These are phyloP conservation scores for Aspiorhynchus laticeps DNA, from an alignment of 2,113 vertebrate species.

Conservation along the genomic window DNA sequence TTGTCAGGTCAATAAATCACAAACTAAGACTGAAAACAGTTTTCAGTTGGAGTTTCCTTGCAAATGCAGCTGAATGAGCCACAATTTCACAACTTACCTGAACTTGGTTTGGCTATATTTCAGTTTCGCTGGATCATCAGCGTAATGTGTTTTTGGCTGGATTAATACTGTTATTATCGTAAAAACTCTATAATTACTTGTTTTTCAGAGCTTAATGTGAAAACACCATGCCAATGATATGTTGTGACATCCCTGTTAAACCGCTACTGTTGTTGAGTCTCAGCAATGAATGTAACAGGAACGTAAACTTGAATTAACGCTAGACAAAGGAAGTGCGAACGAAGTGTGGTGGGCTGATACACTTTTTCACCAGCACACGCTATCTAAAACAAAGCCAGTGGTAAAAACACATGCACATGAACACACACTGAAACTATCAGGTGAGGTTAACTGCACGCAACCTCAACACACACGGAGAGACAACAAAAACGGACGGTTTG, in stretches of 20 bases:
- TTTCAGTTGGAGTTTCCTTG: neutral
- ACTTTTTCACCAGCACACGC: neutral
- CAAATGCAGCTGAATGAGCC: neutral
- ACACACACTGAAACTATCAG: constrained; percentile 42
- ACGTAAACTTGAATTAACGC: constrained; percentile 5
- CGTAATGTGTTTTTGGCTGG: neutral
- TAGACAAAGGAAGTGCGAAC: constrained; percentile 14
- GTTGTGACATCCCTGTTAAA: neutral
- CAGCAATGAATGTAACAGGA: neutral
- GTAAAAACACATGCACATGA: constrained; percentile 28
- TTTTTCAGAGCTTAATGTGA: neutral
- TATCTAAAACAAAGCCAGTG: neutral
- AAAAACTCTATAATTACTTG: neutral
- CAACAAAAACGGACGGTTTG: neutral
- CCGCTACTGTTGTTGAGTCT: neutral
- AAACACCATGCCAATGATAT: neutral
- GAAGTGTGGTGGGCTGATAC: neutral
- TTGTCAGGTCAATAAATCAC: neutral
- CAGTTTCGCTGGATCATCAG: neutral
- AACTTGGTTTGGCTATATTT: neutral
- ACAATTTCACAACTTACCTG: neutral
- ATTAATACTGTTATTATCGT: neutral
- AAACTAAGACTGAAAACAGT: neutral
- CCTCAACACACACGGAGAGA: constrained; percentile 23
- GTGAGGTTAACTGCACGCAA: neutral